Evolutionary conservation across 92 coral and sea anemone genomes (phyloP).

Genomic region (Micromussa lordhowensis): DNA sequence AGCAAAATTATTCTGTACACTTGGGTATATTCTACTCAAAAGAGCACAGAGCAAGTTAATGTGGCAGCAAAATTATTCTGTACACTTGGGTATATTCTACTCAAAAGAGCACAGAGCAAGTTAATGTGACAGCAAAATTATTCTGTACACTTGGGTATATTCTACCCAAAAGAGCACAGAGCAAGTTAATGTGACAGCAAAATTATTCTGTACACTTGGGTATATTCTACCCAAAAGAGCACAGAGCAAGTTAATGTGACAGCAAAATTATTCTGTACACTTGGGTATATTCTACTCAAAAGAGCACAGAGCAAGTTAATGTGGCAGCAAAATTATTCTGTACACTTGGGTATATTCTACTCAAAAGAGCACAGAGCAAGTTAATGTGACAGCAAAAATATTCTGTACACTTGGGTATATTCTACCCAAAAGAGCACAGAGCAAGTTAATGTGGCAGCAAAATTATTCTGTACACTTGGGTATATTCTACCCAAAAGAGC

Average conservation of each 20-base stretch:
- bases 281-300: not conserved
- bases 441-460: not conserved
- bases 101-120: not conserved
- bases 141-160: not conserved
- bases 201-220: not conserved
- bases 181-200: not conserved
- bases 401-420: not conserved
- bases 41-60: not conserved
- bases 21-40: not conserved
- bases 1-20: no score
- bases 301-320: not conserved
- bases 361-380: not conserved
- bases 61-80: not conserved
- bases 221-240: not conserved
- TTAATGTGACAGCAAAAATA: not conserved
- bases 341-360: not conserved
- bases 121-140: not conserved
- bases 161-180: not conserved
- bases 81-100: not conserved
- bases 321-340: not conserved
- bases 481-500: not conserved
- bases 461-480: not conserved
- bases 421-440: not conserved
- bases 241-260: not conserved
- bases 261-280: no score